These are phyloP conservation scores for Mormyrus lacerda DNA, from an alignment of 2,113 vertebrate species.

Conservation along the genomic window DNA sequence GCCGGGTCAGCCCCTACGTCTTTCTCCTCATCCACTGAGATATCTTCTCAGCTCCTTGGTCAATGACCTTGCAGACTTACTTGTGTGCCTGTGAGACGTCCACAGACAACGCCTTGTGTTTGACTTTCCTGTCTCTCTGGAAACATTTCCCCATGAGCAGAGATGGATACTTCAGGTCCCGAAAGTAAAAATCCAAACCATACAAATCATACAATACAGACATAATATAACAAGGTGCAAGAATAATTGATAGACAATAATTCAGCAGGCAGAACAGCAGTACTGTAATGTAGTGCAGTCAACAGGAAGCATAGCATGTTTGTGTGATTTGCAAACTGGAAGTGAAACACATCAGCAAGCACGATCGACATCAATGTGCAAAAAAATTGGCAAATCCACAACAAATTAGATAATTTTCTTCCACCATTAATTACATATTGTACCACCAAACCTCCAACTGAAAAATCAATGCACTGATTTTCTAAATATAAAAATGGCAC, in stretches of 20 bases:
- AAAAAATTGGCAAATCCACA: neutral
- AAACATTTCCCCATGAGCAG: neutral
- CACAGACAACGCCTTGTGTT: neutral
- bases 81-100: neutral
- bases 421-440: neutral
- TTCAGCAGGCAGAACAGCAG: neutral
- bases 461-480: neutral
- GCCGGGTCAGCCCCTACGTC: neutral
- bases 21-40: neutral
- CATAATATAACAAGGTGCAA: neutral
- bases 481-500: neutral
- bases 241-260: neutral
- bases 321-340: neutral
- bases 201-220: neutral
- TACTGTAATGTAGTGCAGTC: neutral
- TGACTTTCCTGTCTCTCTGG: neutral
- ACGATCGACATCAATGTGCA: neutral
- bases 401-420: neutral
- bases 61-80: neutral
- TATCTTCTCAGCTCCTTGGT: neutral
- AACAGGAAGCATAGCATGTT: neutral
- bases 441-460: neutral
- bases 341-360: neutral
- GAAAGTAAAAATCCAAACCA: neutral
- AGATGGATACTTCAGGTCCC: neutral